phyloP scores from a whole-genome alignment of 2,888 invertebrate species.

The Heteromurus nitidus region DNA sequence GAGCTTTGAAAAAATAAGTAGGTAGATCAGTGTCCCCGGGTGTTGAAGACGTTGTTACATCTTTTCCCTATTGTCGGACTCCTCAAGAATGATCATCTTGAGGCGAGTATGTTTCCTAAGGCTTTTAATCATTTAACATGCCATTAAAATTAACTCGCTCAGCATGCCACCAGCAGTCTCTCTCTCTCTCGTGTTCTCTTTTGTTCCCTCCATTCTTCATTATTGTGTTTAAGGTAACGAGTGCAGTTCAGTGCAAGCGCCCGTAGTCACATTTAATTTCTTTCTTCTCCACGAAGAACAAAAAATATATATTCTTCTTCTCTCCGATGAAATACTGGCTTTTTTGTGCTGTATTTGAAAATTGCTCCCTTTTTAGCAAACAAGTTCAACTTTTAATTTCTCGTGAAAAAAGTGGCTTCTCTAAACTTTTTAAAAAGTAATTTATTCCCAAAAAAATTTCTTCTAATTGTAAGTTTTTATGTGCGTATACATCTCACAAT shows the following conservation, averaged over 20 bases:
- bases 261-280: background rate
- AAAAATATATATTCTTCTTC: background rate
- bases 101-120: slow-evolving; percentile 38
- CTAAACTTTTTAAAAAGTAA: no score
- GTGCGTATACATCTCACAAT: no score
- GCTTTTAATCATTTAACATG: slow-evolving; percentile 64
- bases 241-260: background rate
- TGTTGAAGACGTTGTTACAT: slow-evolving; percentile 26
- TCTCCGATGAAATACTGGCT: background rate
- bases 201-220: background rate
- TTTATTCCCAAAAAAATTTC: no score
- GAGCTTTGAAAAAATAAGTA: no score
- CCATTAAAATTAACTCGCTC: slow-evolving; percentile 67
- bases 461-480: no score
- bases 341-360: no score
- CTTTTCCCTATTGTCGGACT: slow-evolving; percentile 19
- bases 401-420: background rate
- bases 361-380: background rate
- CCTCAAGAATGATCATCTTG: slow-evolving; percentile 14
- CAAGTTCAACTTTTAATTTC: background rate
- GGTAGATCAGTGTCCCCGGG: slow-evolving; percentile 16
- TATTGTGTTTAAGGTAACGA: no score
- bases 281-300: slow-evolving; percentile 6
- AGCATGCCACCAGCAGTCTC: slow-evolving; percentile 58
- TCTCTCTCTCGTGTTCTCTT: background rate